phyloP scores from a whole-genome alignment of 2,113 vertebrate genomes.

The Apteryx mantelli region DNA sequence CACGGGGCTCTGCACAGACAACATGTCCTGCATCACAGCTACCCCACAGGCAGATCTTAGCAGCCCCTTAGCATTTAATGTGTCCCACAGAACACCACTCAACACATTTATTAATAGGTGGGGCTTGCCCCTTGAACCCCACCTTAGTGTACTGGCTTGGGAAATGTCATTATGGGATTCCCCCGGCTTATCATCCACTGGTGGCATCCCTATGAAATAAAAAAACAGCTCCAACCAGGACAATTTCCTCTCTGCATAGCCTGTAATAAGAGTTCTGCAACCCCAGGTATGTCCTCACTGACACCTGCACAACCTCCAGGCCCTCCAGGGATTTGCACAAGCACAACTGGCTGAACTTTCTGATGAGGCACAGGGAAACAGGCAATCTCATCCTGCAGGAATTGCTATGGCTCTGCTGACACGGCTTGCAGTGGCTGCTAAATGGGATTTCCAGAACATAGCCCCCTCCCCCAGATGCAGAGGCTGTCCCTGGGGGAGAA shows the following conservation, averaged over 20 bases:
- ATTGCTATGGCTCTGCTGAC: neutral
- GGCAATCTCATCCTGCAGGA: neutral
- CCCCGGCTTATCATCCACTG: neutral
- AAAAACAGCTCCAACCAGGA: neutral
- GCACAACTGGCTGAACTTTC: constrained; percentile 23
- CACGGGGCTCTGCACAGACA: neutral
- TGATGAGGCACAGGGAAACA: neutral
- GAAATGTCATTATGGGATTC: neutral
- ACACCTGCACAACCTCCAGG: constrained; percentile 49
- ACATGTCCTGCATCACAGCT: neutral
- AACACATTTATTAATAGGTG: neutral
- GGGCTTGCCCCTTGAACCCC: neutral
- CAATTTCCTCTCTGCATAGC: neutral
- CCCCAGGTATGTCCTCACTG: neutral
- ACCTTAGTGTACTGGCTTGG: neutral
- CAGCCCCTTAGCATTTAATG: neutral
- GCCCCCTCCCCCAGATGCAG: neutral
- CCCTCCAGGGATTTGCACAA: constrained; percentile 36
- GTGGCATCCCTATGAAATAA: neutral
- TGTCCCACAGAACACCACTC: neutral
- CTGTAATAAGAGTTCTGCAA: neutral
- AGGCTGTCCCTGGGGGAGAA: neutral
- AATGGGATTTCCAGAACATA: neutral
- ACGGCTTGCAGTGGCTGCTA: neutral
- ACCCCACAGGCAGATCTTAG: neutral